Evolutionary conservation across 2,113 vertebrate genomes (phyloP), one percentile per base, ranked within the genome.

Genomic region (Promerops cafer): DNA sequence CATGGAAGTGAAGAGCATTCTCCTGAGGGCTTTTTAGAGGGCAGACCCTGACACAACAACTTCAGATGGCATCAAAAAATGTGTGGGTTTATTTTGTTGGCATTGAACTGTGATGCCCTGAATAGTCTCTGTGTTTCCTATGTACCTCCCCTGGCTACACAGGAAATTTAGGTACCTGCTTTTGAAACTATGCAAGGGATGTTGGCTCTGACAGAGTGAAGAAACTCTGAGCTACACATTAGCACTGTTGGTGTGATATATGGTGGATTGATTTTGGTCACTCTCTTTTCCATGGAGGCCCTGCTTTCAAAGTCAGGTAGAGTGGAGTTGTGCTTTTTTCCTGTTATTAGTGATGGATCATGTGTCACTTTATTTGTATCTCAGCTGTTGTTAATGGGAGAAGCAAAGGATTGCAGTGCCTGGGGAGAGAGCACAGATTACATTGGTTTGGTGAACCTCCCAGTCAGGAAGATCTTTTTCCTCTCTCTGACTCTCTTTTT

Each of bases 61-160:
- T 65, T 83, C 31, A 37, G 26, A 49, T 56, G 17, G 27, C 45
- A 68, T 54, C 1, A 50, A 59, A 89, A 74, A 47, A 16, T 0
- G 3, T 0, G 7, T 68, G 27, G 10, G 10, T 44, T 82, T 91
- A 21, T 70, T 65, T 21, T 70, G 49, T 56, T 7, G 2, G 3
- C 7, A 5, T 3, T 86, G 63, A 56, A 18, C 66, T 64, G 17
- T 20, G 15, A 24, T 78, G 74, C 50, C 42, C 45, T 37, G 60
- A 61, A 23, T 13, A 65, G 24, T 57, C 17, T 69, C 39, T 0
- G 16, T 28, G 17, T 40, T 75, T 30, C 47, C 28, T 35, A 3
- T 0, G 0, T 8, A 37, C 20, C 28, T 83, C 26, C 20, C 5
- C 22, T 35, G 40, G 17, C 30, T 65, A 16, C 22, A n/a, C 5